Evolutionary conservation across 2,797 vertebrate species (phyloP), one percentile per base, ranked within the genome.

Genomic region (Chaenodraco wilsoni): DNA sequence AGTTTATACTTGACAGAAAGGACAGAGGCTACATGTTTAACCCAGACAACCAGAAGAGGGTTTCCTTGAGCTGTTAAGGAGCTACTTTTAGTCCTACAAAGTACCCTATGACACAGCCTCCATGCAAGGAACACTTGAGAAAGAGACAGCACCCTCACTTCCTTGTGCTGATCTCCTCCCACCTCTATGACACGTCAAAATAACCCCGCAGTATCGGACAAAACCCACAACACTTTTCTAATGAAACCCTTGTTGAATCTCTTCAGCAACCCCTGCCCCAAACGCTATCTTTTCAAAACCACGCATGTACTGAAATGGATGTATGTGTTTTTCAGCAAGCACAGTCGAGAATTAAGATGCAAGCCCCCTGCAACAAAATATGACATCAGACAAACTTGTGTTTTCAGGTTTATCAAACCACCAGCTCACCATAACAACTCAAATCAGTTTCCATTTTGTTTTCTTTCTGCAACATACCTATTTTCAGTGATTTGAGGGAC

Each of bases 201-300:
- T 12, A 51, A 69, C 17, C 17, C 37, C 50, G 41, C 12, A 65
- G 27, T 49, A 10, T 69, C 23, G 50, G 43, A 51, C 15, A 62
- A 57, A 81, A 79, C 52, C 67, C 64, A 78, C 71, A 45, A 46
- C 31, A 67, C 41, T 81, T 82, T 82, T 68, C 50, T 51, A 14
- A 56, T 37, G 33, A 37, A 37, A 37, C 6, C n/a, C 5, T 17
- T 9, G 0, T 46, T 37, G 6, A 37, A 2, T 16, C 6, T 15
- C 43, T 15, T 1, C 15, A 37, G 40, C 9, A 3, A 40, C 8
- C 40, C 48, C 48, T 27, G 33, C 33, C 33, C 33, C 33, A 45
- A 1, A 51, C 23, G 1, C n/a, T 4, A 13, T 14, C 15, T n/a
- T 50, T 14, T 64, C 9, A 23, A 46, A 27, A 27, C 17, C 43